These are phyloP conservation scores for Oscheius sp. DNA, from an alignment of 2,888 invertebrate species.

Conservation along the genomic window DNA sequence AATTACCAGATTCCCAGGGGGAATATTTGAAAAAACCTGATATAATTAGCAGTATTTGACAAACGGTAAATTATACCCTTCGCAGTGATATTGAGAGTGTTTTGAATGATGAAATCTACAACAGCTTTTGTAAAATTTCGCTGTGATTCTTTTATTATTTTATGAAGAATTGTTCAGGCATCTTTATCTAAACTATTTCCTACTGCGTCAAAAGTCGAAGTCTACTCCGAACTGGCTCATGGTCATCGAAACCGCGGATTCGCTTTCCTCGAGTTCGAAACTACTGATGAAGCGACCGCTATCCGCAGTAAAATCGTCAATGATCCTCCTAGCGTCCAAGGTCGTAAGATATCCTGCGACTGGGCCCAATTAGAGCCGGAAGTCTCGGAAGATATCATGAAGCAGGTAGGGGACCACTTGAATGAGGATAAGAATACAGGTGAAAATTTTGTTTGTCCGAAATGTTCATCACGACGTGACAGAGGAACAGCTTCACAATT, in stretches of 20 bases:
- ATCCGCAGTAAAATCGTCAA: neutral
- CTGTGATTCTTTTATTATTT: no score
- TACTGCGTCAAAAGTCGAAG: constrained; percentile 15
- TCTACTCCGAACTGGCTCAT: constrained; percentile 16
- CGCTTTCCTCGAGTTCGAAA: constrained; percentile 19
- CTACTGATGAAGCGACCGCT: neutral
- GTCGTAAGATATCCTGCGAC: constrained; percentile 22
- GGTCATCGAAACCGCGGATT: constrained; percentile 17
- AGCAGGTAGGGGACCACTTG: neutral
- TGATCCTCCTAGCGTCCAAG: neutral
- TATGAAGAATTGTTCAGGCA: no score
- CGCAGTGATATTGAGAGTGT: neutral
- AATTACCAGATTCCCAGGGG: neutral
- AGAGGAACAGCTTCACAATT: constrained; percentile 13
- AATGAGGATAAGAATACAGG: neutral
- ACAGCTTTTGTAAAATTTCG: no score
- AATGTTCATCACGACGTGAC: constrained; percentile 21
- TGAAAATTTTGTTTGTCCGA: constrained; percentile 22
- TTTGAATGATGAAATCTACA: neutral
- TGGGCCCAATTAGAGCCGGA: constrained; percentile 25
- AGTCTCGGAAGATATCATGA: constrained; percentile 26
- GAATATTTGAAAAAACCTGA: no score
- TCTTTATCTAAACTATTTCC: constrained; percentile 8
- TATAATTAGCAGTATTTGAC: no score
- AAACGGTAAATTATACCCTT: neutral